Percentiles rank a stretch among this genome's conserved stretches.
phyloP scores from a whole-genome alignment of 2,797 vertebrate genomes.

The Lithobates sylvaticus region DNA sequence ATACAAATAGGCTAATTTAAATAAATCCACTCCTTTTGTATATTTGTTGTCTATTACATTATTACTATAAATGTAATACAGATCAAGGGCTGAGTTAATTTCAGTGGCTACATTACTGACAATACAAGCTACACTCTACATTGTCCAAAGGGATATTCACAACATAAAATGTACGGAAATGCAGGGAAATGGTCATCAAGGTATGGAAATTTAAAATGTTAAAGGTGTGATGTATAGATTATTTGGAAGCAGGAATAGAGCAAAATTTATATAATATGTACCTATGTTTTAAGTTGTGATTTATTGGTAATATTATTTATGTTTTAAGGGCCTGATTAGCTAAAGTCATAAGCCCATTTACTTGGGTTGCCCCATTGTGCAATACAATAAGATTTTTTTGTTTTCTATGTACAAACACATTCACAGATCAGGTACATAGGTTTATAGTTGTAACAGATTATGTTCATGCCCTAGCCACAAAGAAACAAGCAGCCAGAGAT shows the following conservation, averaged over 20 bases:
- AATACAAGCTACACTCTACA: background rate
- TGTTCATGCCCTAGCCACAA: background rate
- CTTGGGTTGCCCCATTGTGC: background rate
- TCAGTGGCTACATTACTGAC: background rate
- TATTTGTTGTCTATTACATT: background rate
- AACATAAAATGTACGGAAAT: background rate
- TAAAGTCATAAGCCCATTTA: background rate
- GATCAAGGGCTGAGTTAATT: background rate
- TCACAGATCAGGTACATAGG: background rate
- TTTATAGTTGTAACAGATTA: too few species aligned
- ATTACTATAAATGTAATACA: background rate
- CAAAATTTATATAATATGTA: background rate
- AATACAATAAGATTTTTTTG: background rate
- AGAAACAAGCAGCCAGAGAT: background rate
- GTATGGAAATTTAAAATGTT: background rate
- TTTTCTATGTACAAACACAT: background rate
- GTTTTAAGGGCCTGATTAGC: background rate
- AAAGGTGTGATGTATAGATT: background rate
- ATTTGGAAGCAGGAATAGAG: background rate
- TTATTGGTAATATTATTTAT: background rate
- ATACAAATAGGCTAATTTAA: background rate
- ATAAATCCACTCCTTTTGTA: background rate
- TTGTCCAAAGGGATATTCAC: background rate
- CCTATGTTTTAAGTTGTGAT: background rate
- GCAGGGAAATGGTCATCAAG: background rate